These are phyloP conservation scores for Diloba caeruleocephala DNA, from an alignment of 2,888 invertebrate genomes.

Conservation along the genomic window DNA sequence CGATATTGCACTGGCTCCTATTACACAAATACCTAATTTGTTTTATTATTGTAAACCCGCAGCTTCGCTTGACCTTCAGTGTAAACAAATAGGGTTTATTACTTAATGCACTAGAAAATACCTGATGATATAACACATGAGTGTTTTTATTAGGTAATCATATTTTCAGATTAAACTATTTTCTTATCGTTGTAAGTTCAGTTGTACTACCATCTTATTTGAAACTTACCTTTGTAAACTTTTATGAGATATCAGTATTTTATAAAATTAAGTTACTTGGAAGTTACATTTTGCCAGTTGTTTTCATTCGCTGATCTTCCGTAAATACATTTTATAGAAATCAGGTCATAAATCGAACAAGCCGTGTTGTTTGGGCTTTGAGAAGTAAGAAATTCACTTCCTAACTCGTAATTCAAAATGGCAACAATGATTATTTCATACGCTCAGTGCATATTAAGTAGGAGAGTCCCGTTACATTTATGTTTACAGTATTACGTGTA, in stretches of 20 bases:
- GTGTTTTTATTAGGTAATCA: neutral
- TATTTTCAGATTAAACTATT: too few relatives aligned
- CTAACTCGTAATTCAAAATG: slow-evolving; percentile 1
- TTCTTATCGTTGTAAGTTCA: too few relatives aligned
- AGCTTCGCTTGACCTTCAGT: slow-evolving; percentile 33
- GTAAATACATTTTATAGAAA: too few relatives aligned
- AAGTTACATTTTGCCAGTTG: neutral
- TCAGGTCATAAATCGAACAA: neutral
- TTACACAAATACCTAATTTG: slow-evolving; percentile 31
- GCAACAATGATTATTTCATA: slow-evolving; percentile 20
- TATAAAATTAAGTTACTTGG: too few relatives aligned
- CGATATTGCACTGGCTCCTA: slow-evolving; percentile 24
- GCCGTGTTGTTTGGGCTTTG: too few relatives aligned
- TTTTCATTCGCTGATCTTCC: neutral
- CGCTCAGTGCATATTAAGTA: slow-evolving; percentile 23
- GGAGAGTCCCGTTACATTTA: slow-evolving; percentile 64
- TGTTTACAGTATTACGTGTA: slow-evolving; percentile 63
- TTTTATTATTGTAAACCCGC: slow-evolving; percentile 26
- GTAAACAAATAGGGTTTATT: slow-evolving; percentile 23
- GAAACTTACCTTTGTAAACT: too few relatives aligned
- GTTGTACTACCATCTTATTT: too few relatives aligned
- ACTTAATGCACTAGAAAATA: slow-evolving; percentile 17
- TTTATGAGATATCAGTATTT: too few relatives aligned
- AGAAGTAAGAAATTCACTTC: too few relatives aligned
- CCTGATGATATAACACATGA: slow-evolving; percentile 13